These are phyloP conservation scores for Tanaodytes sp. DNA, from an alignment of 2,888 invertebrate species.

Conservation along the genomic window DNA sequence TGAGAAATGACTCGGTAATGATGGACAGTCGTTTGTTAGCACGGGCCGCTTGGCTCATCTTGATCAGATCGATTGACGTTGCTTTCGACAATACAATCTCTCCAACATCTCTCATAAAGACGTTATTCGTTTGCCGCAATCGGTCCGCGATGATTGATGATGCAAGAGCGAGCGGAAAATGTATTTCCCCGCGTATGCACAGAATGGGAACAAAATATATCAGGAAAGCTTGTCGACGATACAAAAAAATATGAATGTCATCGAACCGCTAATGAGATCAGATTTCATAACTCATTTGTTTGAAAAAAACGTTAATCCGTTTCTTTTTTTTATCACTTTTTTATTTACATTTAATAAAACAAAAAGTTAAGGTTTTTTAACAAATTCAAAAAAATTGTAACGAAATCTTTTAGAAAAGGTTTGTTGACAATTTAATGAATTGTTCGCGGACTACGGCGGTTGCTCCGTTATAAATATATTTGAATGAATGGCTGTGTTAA, in stretches of 20 bases:
- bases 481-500: too few relatives aligned
- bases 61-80: constrained; percentile 24
- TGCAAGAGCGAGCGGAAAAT: neutral
- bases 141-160: constrained; percentile 4
- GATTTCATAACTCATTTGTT: neutral
- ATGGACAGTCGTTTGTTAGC: constrained; percentile 23
- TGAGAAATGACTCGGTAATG: constrained; percentile 39
- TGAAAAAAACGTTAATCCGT: too few relatives aligned
- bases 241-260: too few relatives aligned
- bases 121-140: neutral
- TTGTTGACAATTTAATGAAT: too few relatives aligned
- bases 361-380: too few relatives aligned
- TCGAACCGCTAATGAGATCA: too few relatives aligned
- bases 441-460: too few relatives aligned
- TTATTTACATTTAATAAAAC: too few relatives aligned
- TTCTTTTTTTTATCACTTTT: too few relatives aligned
- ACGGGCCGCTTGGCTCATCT: constrained; percentile 5
- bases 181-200: neutral
- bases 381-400: too few relatives aligned
- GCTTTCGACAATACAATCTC: constrained; percentile 30
- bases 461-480: too few relatives aligned
- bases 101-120: constrained; percentile 17
- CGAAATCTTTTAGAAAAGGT: too few relatives aligned
- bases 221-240: neutral
- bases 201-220: neutral